These are phyloP conservation scores for Eucidaris tribuloides DNA, from an alignment of 35 echinoderm and acorn worm species.

Conservation along the genomic window DNA sequence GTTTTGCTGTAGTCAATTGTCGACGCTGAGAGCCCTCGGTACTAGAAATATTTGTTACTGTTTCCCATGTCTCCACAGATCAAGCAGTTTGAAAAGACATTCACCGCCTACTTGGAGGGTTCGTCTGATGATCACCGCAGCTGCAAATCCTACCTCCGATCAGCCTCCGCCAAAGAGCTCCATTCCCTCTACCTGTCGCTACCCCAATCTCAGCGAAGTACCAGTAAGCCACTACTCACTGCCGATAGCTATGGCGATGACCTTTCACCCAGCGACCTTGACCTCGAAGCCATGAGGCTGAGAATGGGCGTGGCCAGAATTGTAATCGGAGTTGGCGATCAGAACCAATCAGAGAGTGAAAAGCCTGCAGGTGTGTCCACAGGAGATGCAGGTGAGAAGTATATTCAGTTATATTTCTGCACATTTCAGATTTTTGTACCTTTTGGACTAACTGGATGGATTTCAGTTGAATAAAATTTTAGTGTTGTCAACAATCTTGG, in stretches of 20 bases:
- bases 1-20: background rate
- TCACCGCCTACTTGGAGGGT: constrained; percentile 9
- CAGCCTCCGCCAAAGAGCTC: constrained; percentile 28
- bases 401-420: too few relatives aligned
- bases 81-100: background rate
- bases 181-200: constrained; percentile 34
- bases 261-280: constrained; percentile 53
- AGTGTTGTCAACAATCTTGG: too few relatives aligned
- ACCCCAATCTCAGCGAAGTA: background rate
- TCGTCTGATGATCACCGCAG: constrained; percentile 11
- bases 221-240: background rate
- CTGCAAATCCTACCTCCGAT: constrained; percentile 38
- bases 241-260: constrained; percentile 19
- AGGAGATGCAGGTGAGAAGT: too few relatives aligned
- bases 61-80: background rate
- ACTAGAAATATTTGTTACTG: background rate
- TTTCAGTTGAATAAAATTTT: too few relatives aligned
- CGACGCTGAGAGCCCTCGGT: background rate
- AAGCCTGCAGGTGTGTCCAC: too few relatives aligned
- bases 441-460: too few relatives aligned
- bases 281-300: constrained; percentile 68
- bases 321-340: constrained; percentile 59
- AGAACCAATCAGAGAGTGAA: background rate
- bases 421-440: too few relatives aligned
- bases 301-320: constrained; percentile 68